Evolutionary conservation across 2,113 vertebrate genomes (phyloP), one percentile per base, ranked within the genome.

Genomic region (Heterochromis multidens): DNA sequence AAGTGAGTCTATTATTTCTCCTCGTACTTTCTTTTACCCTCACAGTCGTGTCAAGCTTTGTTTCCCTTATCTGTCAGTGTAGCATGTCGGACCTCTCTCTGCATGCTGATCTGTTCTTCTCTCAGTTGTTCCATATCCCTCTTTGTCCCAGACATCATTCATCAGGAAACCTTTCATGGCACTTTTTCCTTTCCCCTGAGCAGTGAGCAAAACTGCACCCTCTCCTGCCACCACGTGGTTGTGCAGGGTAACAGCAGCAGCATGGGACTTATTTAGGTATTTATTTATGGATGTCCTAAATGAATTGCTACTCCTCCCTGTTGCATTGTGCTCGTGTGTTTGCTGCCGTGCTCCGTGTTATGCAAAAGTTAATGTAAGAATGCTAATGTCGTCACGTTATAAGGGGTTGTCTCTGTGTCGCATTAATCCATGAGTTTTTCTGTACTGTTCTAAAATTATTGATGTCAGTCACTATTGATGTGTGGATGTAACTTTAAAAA

Each of bases 401-500:
- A 58, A 70, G 74, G 62, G 46, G 19, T 52, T 83, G 82, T 77
- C 60, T 87, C 49, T 81, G 46, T 85, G 85, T 90, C 89, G 74
- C 83, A 84, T 89, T 89, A 77, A 77, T 83, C 54, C 60, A 60
- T 87, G 27, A 25, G 63, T 80, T 84, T 80, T 86, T 83, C 31
- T 60, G 58, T 85, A 72, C 67, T 88, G 79, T 83, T 79, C 19
- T 19, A 46, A 89, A 87, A 59, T 58, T 59, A 91, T 90, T 80
- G 88, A 93, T 91, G 81, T 89, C 84, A 62, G 87, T 90, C 80
- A 87, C 88, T 90, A 86, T 91, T 85, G 76, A 85, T 89, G 90
- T 92, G 67, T 91, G 91, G 93, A 92, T 93, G 90, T 93, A 92
- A 88, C 74, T 92, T 89, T 46, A 87, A 77, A 31, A 70, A 52